Percentiles rank a stretch among this genome's conserved stretches.
Evolutionary conservation across 2,888 invertebrate genomes (phyloP).

Genomic region (Argyresthia albistria): DNA sequence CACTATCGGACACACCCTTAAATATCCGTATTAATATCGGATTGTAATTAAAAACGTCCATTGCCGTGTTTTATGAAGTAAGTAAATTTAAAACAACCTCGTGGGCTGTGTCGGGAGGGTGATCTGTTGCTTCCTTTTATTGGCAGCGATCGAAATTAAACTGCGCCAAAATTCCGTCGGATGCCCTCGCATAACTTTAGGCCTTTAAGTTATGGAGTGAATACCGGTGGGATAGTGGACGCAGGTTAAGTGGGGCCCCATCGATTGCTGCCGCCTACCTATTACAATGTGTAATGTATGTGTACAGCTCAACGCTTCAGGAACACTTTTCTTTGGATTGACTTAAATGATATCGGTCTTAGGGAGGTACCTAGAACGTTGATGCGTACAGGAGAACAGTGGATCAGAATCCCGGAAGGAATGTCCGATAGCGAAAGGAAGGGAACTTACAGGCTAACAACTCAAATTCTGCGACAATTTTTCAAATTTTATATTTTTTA

Average conservation of each 20-base stretch:
- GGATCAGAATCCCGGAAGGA: slow-evolving; percentile 37
- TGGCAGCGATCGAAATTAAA: slow-evolving; percentile 52
- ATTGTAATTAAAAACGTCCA: slow-evolving; percentile 43
- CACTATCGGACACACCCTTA: slow-evolving; percentile 60
- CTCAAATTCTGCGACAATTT: slow-evolving; percentile 56
- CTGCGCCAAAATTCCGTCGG: slow-evolving; percentile 47
- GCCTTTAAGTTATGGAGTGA: slow-evolving; percentile 62
- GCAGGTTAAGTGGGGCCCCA: slow-evolving; percentile 55
- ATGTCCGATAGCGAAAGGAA: slow-evolving; percentile 43
- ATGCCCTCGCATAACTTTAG: slow-evolving; percentile 60
- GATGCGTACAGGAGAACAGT: slow-evolving; percentile 33
- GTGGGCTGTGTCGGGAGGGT: slow-evolving; percentile 33
- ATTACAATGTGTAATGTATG: slow-evolving; percentile 19
- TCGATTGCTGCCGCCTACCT: slow-evolving; percentile 50
- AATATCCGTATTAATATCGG: slow-evolving; percentile 36
- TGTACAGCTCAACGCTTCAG: not conserved
- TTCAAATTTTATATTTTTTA: slow-evolving; percentile 66
- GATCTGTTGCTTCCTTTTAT: slow-evolving; percentile 43
- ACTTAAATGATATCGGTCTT: not conserved
- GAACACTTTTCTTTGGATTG: not conserved
- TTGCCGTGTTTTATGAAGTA: slow-evolving; percentile 36
- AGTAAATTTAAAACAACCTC: slow-evolving; percentile 25
- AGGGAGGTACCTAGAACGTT: slow-evolving; percentile 7
- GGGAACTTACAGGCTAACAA: slow-evolving; percentile 38
- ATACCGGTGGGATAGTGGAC: slow-evolving; percentile 46